Base-by-base conservation (phyloP, 2,888 invertebrate genomes). In the Eupithecia subumbrata region DNA sequence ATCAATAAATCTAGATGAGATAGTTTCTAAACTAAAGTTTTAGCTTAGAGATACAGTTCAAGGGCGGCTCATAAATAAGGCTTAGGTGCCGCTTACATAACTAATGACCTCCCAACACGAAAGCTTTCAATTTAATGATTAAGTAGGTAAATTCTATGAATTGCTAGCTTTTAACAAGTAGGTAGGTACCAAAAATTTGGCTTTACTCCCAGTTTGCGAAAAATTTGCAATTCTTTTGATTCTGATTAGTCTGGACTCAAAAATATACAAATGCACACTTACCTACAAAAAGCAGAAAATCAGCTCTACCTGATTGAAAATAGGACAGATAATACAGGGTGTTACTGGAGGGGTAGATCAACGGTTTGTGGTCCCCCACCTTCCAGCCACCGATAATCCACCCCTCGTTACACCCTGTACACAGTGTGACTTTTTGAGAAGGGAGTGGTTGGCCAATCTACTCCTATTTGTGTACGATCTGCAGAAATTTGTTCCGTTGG, bases 71-170 rank as follows among this genome's bases (percentile, higher is more conserved):
- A 60, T 64, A 67, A 67, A 67, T 37, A 70, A 66, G 45, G 76
- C 84, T 82, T 84, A 87, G 88, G 86, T 87, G 88, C 86, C 84
- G 86, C 87, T 83, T 89, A 89, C 89, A 89, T 90, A 88, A 88
- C 89, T 89, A 92, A 91, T 88, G 85, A 86, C 86, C 83, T 80
- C 81, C 81, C 81, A 89, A 88, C 93, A 93, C 92, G 93, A 91
- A 92, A 85, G 88, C 90, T 91, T 92, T 91, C 90, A 91, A 91
- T 90, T 89, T 90, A 88, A 89, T 89, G 88, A 89, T 85, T 83
- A 81, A 78, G 79, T 78, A 88, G 84, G 87, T 87, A 60, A 87
- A 86, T 87, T 84, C 82, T 79, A 80, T 80, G 80, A 79, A n/a
- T 64, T 9, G 40, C n/a, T 11, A n/a, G 52, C 52, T 52, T 52